A percentile compares a stretch with the other conserved stretches of the same genome.
These are phyloP conservation scores for Axea sp. DNA, from an alignment of 2,888 invertebrate genomes.

Conservation along the genomic window DNA sequence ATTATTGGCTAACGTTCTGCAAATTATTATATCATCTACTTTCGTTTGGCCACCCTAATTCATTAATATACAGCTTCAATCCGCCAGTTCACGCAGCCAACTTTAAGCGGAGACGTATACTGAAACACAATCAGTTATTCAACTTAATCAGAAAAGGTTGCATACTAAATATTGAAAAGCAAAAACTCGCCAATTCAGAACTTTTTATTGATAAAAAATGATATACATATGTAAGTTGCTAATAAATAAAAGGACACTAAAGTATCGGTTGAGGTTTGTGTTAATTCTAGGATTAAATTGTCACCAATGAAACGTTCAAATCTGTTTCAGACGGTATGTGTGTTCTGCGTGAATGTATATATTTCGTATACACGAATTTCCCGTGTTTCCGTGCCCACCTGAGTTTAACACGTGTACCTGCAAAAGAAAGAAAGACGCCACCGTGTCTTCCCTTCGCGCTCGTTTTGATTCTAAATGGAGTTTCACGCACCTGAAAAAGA, in stretches of 20 bases:
- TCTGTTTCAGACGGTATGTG: conserved; percentile 2
- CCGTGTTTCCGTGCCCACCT: not conserved
- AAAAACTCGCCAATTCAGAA: conserved; percentile 42
- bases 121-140: too few species aligned
- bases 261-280: conserved; percentile 38
- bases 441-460: conserved; percentile 21
- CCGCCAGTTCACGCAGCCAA: too few species aligned
- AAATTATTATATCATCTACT: too few species aligned
- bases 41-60: too few species aligned
- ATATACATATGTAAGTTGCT: conserved; percentile 54
- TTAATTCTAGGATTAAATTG: conserved; percentile 54
- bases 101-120: too few species aligned
- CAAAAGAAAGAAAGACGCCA: conserved; percentile 19
- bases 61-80: too few species aligned
- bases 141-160: too few species aligned
- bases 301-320: conserved; percentile 36
- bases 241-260: conserved; percentile 58
- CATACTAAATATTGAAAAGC: too few species aligned
- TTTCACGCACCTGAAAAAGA: conserved; percentile 51
- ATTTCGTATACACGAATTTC: conserved; percentile 6
- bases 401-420: conserved; percentile 15
- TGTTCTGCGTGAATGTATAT: not conserved
- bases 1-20: too few species aligned
- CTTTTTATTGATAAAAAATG: conserved; percentile 60
- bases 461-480: conserved; percentile 53